A percentile compares a stretch with the other conserved stretches of the same genome.
Conservation (phyloP, 2,797 vertebrate genomes). For the Crenichthys baileyi region DNA sequence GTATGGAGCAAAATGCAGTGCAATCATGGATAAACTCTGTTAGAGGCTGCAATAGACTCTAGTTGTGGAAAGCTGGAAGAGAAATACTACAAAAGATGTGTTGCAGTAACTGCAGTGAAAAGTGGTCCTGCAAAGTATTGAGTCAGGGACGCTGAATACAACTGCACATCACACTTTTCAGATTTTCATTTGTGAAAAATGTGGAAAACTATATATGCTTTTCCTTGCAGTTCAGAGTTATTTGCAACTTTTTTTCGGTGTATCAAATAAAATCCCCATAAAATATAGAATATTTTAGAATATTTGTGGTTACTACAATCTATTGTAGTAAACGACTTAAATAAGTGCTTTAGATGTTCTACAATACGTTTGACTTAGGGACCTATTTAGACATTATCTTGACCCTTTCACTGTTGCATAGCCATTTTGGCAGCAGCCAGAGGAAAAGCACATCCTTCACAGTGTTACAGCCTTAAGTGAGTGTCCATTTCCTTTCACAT, state of each 20-base stretch:
- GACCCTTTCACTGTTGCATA: conserved; percentile 38
- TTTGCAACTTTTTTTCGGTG: background rate
- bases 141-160: too few species aligned
- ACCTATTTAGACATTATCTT: conserved; percentile 56
- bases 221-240: background rate
- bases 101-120: too few species aligned
- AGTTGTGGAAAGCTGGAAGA: too few species aligned
- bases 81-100: too few species aligned
- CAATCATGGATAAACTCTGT: too few species aligned
- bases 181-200: too few species aligned
- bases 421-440: conserved; percentile 46
- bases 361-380: conserved; percentile 14
- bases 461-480: conserved; percentile 68
- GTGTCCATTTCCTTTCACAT: conserved; percentile 77
- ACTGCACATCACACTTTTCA: too few species aligned
- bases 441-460: conserved; percentile 56
- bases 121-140: too few species aligned
- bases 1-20: too few species aligned
- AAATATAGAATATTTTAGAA: background rate
- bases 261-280: background rate
- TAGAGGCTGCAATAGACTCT: too few species aligned
- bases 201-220: too few species aligned
- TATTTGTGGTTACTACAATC: background rate
- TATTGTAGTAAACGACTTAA: conserved; percentile 22
- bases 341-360: conserved; percentile 28